phyloP scores from a whole-genome alignment of 2,113 vertebrate genomes.

The Pelecanus crispus region DNA sequence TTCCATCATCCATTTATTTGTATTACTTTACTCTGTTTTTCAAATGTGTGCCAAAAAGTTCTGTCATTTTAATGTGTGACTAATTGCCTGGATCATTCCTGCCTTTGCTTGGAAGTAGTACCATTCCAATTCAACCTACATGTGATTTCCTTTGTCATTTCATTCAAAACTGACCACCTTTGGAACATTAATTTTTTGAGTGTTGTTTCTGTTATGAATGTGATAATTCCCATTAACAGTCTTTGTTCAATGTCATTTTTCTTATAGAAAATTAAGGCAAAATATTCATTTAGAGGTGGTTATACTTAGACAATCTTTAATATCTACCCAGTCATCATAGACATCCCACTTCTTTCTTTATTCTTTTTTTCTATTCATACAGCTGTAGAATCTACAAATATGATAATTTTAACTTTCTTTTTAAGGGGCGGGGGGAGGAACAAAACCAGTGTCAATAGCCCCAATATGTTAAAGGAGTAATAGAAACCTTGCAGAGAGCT shows the following conservation, averaged over 20 bases:
- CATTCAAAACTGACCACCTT: not conserved
- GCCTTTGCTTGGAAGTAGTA: not conserved
- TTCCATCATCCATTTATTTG: not conserved
- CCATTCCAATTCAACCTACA: not conserved
- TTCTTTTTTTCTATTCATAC: not conserved
- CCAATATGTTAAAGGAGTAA: not conserved
- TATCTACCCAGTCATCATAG: not conserved
- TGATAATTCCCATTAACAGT: not conserved
- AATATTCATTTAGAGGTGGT: not conserved
- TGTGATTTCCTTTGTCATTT: not conserved
- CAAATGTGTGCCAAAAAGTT: not conserved
- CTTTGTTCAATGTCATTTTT: not conserved
- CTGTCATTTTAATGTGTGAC: not conserved
- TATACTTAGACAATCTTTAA: not conserved
- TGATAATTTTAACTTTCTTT: not conserved
- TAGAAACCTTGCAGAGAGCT: not conserved
- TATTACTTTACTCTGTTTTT: not conserved
- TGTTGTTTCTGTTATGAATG: not conserved
- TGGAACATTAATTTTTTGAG: not conserved
- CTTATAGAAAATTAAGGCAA: not conserved
- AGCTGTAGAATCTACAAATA: not conserved
- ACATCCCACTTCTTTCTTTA: not conserved
- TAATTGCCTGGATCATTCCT: slow-evolving; percentile 30
- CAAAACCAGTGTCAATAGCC: not conserved
- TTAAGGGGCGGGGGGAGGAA: not conserved